These are phyloP conservation scores for Nesidiocoris tenuis DNA, from an alignment of 2,888 invertebrate species.

Conservation along the genomic window DNA sequence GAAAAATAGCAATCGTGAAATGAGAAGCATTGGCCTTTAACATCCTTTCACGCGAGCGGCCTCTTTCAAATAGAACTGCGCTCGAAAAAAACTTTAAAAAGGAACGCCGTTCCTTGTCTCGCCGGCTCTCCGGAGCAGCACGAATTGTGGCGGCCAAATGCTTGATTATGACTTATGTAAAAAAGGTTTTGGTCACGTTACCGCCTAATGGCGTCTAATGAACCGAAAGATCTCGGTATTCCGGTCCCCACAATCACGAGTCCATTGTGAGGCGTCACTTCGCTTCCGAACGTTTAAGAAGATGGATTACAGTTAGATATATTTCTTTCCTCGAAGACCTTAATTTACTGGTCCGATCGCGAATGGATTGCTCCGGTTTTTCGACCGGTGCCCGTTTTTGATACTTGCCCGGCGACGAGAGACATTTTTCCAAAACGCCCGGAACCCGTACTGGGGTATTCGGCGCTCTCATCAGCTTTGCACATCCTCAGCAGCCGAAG, in stretches of 20 bases:
- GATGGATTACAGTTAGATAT: slow-evolving; percentile 13
- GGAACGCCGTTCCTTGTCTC: background rate
- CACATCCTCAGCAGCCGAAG: too few relatives aligned
- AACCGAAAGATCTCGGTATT: slow-evolving; percentile 10
- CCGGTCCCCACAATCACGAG: slow-evolving; percentile 15
- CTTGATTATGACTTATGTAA: slow-evolving; percentile 34
- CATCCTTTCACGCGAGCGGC: background rate
- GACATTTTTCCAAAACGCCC: too few relatives aligned
- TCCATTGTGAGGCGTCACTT: slow-evolving; percentile 18
- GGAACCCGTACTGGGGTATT: too few relatives aligned
- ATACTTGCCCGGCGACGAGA: too few relatives aligned
- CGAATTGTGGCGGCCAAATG: background rate
- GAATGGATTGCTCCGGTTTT: too few relatives aligned
- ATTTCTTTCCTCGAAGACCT: background rate
- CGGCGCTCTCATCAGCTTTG: too few relatives aligned
- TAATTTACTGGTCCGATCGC: background rate
- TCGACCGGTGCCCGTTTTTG: too few relatives aligned
- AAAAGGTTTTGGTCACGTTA: slow-evolving; percentile 33
- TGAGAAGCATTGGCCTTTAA: background rate
- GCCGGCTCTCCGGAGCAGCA: background rate
- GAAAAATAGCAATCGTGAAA: background rate
- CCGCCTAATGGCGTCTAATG: slow-evolving; percentile 33
- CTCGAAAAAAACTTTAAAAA: background rate
- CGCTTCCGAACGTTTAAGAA: slow-evolving; percentile 20
- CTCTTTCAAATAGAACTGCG: background rate